Base-by-base conservation (phyloP, 92 coral and sea anemone genomes). In the Phenganax subtilis region DNA sequence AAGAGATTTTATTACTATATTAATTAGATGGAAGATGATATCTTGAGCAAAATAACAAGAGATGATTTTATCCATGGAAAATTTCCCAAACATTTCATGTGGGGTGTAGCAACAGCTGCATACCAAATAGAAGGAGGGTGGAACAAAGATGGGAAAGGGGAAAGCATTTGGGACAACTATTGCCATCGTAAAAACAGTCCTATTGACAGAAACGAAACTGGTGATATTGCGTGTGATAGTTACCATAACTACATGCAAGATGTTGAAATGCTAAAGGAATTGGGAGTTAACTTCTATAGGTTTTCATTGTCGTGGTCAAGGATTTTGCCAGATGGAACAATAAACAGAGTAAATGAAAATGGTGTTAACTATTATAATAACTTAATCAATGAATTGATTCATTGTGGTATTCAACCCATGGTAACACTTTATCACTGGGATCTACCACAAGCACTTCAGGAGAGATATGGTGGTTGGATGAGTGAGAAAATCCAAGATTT, bases 101-200 rank as follows among this genome's bases (percentile, higher is more conserved):
- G 88, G 88, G 88, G 88, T 29, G 77, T 25, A 16, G 85, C 88
- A 9, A 72, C 85, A 0, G 72, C 88, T 9, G 88, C 88, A 1
- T 86, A 86, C 75, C 88, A 86, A 47, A 86, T 86, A n/a, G 88
- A 86, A 75, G 88, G 88, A 8, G 88, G 77, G 1, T 86, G 88
- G 88, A 68, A 75, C 29, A 72, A 81, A 12, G 88, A 81, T 20
- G 77, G 79, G 0, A 86, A 86, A 75, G 88, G 88, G 0, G 72
- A 62, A 1, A 81, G 82, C 12, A 86, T 86, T 2, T 86, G 88
- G 88, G 88, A 86, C 44, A 52, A 44, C 44, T 86, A 64, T 58
- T 81, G 77, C 12, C 88, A 86, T n/a, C 59, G 25, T 29, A 84
- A 80, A 52, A 67, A 57, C 0, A n/a, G 57, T 0, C 54, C 61